Percentiles rank a stretch among this genome's conserved stretches.
Evolutionary conservation across 2,113 vertebrate genomes (phyloP).

Genomic region (western clawed frog (Xenopus tropicalis)): UCB_Xtro_10.0 CM004443.2:98675501-98676000

Average conservation of each 20-base stretch:
- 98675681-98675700: slow-evolving; percentile 14
- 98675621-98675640: slow-evolving; percentile 70
- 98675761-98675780: slow-evolving; percentile 51
- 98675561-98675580: slow-evolving; percentile 23
- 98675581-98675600: slow-evolving; percentile 33
- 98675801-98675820: slow-evolving; percentile 56
- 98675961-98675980: slow-evolving; percentile 59
- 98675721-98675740: slow-evolving; percentile 46
- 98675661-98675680: slow-evolving; percentile 40
- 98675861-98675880: slow-evolving; percentile 9
- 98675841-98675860: slow-evolving; percentile 1
- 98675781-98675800: slow-evolving; percentile 68
- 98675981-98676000: slow-evolving; percentile 67
- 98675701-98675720: slow-evolving; percentile 44
- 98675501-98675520: slow-evolving; percentile 3
- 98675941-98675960: slow-evolving; percentile 56
- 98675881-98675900: slow-evolving; percentile 54
- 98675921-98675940: slow-evolving; percentile 43
- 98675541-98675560: slow-evolving; percentile 22
- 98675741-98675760: slow-evolving; percentile 30
- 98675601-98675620: slow-evolving; percentile 45
- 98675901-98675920: slow-evolving; percentile 67
- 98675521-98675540: slow-evolving; percentile 15
- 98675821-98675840: slow-evolving; percentile 47
- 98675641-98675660: slow-evolving; percentile 66